Conservation (phyloP, 2,888 invertebrate genomes). For the Eustalomyia histrio region DNA sequence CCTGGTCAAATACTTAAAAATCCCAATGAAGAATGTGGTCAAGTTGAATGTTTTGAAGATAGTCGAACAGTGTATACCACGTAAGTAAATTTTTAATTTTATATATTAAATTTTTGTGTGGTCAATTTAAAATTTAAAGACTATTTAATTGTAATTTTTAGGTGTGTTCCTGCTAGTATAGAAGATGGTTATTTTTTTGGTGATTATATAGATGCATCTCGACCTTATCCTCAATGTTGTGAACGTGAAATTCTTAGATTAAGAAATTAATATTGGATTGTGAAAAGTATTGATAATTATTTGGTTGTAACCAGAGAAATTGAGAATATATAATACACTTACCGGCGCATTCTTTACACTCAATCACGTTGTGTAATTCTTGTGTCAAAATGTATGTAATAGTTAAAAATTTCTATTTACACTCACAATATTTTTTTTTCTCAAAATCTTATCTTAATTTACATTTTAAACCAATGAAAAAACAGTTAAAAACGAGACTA, state of each 20-base stretch:
- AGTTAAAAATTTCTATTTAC: too few species aligned
- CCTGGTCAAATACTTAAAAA: slow-evolving; percentile 21
- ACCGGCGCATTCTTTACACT: too few species aligned
- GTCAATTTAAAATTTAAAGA: background rate
- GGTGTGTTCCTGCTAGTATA: background rate
- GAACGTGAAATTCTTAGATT: slow-evolving; percentile 14
- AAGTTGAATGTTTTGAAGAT: background rate
- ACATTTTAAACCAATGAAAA: too few species aligned
- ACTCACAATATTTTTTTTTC: too few species aligned
- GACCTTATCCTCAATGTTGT: slow-evolving; percentile 23
- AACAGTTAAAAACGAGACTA: too few species aligned
- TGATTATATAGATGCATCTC: slow-evolving; percentile 8
- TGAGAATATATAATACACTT: too few species aligned
- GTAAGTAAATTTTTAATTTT: slow-evolving; percentile 1
- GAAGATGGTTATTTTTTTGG: slow-evolving; percentile 1
- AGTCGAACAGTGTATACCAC: background rate
- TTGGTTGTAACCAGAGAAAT: too few species aligned
- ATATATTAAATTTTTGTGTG: too few species aligned
- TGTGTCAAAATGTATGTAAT: too few species aligned
- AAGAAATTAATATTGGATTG: background rate
- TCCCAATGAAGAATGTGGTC: slow-evolving; percentile 12
- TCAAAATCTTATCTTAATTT: too few species aligned
- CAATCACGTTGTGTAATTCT: too few species aligned
- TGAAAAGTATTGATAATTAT: too few species aligned
- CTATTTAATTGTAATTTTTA: background rate